phyloP scores from a whole-genome alignment of 2,113 vertebrate species.

The Phrynosoma platyrhinos region DNA sequence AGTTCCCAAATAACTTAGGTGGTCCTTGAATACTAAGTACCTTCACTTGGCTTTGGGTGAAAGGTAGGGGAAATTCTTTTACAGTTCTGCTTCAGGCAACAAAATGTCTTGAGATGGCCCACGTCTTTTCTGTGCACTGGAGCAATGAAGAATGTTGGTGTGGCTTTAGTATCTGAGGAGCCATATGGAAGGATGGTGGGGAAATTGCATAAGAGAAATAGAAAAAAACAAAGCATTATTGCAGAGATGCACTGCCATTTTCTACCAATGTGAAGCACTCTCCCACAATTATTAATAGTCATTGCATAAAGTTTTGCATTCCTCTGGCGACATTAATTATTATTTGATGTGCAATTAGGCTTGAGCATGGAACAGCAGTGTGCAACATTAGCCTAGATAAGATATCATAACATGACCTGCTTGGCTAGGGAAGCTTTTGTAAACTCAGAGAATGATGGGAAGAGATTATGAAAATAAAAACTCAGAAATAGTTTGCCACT shows the following conservation, averaged over 20 bases:
- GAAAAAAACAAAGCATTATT: neutral
- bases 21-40: too few species aligned
- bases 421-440: neutral
- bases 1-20: too few species aligned
- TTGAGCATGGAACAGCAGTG: neutral
- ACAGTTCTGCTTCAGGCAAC: too few species aligned
- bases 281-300: neutral
- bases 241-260: neutral
- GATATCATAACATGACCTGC: neutral
- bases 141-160: conserved; percentile 56
- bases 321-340: conserved; percentile 45
- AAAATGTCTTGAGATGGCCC: too few species aligned
- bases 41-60: too few species aligned
- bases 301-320: conserved; percentile 29
- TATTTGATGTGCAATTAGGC: neutral
- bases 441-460: neutral
- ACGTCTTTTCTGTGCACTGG: conserved; percentile 31
- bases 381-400: accelerated
- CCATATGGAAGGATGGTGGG: neutral
- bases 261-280: conserved; percentile 10
- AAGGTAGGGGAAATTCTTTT: too few species aligned
- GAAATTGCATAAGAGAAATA: conserved; percentile 23
- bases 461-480: neutral
- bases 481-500: neutral
- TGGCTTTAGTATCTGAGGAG: conserved; percentile 35